Percentiles rank a stretch among this genome's conserved stretches.
These are phyloP conservation scores for Drosophila ercepeae DNA, from an alignment of 1,140 invertebrate genomes.

Conservation along the genomic window DNA sequence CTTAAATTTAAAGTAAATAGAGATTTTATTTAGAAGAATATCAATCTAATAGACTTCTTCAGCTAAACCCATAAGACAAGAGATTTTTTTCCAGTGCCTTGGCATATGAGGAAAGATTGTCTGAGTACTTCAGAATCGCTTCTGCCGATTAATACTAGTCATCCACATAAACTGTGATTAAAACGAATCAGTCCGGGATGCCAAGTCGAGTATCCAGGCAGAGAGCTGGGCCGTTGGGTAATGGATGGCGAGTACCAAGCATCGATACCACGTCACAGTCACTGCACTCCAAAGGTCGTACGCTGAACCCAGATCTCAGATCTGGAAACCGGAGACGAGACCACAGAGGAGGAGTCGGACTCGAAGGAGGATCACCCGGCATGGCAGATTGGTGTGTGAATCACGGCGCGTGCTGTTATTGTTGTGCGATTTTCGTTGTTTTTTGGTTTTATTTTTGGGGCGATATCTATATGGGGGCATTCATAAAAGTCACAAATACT, in stretches of 20 bases:
- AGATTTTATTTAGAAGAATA: no score
- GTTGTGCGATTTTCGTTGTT: constrained; percentile 22
- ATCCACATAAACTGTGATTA: constrained; percentile 77
- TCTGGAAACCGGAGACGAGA: constrained; percentile 17
- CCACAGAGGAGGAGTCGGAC: constrained; percentile 14
- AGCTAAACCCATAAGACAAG: not conserved
- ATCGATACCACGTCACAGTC: constrained; percentile 53
- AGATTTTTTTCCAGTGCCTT: not conserved
- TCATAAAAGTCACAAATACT: constrained; percentile 71
- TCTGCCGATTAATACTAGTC: constrained; percentile 63
- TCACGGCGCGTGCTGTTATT: constrained; percentile 69
- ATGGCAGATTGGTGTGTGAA: constrained; percentile 41
- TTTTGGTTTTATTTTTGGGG: constrained; percentile 1
- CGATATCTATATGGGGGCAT: constrained; percentile 46
- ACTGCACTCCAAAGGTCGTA: constrained; percentile 76
- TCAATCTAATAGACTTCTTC: no score
- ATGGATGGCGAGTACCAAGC: constrained; percentile 5
- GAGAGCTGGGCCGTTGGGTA: not conserved
- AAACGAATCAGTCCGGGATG: constrained; percentile 20
- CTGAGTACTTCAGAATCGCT: constrained; percentile 15
- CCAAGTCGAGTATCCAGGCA: constrained; percentile 5
- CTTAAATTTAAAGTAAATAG: no score
- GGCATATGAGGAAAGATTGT: constrained; percentile 1
- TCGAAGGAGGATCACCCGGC: constrained; percentile 11
- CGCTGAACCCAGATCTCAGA: constrained; percentile 58